Conservation (phyloP, 2,113 vertebrate species). For the Atractosteus spatula region DNA sequence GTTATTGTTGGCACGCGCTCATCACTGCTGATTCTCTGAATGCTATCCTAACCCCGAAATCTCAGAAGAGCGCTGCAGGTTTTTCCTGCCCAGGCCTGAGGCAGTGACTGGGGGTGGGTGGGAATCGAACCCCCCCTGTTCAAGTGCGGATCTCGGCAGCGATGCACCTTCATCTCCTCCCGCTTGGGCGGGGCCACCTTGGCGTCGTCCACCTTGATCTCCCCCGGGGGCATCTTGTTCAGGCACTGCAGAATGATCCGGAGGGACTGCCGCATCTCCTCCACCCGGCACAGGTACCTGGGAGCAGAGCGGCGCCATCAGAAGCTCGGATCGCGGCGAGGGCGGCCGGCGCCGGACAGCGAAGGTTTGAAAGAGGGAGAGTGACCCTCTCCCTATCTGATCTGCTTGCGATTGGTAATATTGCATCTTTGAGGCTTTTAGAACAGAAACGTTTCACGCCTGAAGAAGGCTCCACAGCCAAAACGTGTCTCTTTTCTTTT, state of each 20-base stretch:
- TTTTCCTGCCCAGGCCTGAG: not conserved
- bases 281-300: slow-evolving; percentile 88
- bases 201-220: slow-evolving; percentile 93
- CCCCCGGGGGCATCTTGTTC: slow-evolving; percentile 93
- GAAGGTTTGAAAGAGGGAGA: not conserved
- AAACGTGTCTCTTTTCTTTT: too few relatives aligned
- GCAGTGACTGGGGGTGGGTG: not conserved
- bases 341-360: not conserved
- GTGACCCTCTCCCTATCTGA: not conserved
- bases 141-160: not conserved
- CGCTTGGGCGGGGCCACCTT: slow-evolving; percentile 91
- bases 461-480: too few relatives aligned
- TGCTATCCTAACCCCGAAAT: too few relatives aligned
- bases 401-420: too few relatives aligned
- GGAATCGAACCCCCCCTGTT: too few relatives aligned
- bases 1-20: too few relatives aligned
- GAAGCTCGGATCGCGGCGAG: not conserved
- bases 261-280: slow-evolving; percentile 93
- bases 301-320: not conserved
- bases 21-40: too few relatives aligned
- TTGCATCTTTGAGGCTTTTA: too few relatives aligned
- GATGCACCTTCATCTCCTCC: slow-evolving; percentile 90
- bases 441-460: too few relatives aligned
- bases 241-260: slow-evolving; percentile 84
- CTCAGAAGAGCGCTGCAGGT: too few relatives aligned